Evolutionary conservation across 1,140 invertebrate genomes (phyloP).

Genomic region (Whitmania pigra): DNA sequence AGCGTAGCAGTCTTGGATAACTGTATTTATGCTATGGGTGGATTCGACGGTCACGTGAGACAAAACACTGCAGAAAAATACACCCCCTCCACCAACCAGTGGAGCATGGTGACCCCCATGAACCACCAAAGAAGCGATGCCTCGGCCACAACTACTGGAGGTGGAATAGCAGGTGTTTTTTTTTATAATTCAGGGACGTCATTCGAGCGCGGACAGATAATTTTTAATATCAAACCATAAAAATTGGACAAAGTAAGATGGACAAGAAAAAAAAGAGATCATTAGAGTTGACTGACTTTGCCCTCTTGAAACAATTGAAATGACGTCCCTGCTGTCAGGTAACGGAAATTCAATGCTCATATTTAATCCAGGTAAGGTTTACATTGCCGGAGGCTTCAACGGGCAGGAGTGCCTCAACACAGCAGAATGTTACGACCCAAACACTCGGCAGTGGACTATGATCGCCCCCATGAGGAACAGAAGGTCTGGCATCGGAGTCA

Average conservation of each 20-base stretch:
- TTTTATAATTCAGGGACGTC: too few species aligned
- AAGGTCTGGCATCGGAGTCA: constrained; percentile 39
- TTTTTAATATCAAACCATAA: too few species aligned
- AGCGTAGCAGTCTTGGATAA: constrained; percentile 55
- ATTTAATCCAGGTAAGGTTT: constrained; percentile 31
- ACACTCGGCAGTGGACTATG: constrained; percentile 69
- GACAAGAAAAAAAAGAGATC: too few species aligned
- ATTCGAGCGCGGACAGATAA: too few species aligned
- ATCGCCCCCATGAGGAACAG: constrained; percentile 64
- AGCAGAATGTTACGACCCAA: constrained; percentile 70
- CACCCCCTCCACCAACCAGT: constrained; percentile 40
- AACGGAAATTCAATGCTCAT: not conserved
- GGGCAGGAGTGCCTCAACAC: constrained; percentile 72
- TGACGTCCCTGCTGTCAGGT: not conserved
- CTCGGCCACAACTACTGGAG: constrained; percentile 50
- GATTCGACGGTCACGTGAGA: constrained; percentile 43
- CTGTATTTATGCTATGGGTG: constrained; percentile 65
- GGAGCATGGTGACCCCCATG: constrained; percentile 43
- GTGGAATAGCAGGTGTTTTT: constrained; percentile 29
- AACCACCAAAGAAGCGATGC: constrained; percentile 60
- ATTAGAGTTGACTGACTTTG: not conserved
- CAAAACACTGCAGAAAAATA: constrained; percentile 45
- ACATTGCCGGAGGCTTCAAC: constrained; percentile 67
- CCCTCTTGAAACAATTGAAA: not conserved
- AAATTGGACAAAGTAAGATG: too few species aligned